These are phyloP conservation scores for Aphaenogaster rudis DNA, from an alignment of 1,140 invertebrate genomes.

Conservation along the genomic window DNA sequence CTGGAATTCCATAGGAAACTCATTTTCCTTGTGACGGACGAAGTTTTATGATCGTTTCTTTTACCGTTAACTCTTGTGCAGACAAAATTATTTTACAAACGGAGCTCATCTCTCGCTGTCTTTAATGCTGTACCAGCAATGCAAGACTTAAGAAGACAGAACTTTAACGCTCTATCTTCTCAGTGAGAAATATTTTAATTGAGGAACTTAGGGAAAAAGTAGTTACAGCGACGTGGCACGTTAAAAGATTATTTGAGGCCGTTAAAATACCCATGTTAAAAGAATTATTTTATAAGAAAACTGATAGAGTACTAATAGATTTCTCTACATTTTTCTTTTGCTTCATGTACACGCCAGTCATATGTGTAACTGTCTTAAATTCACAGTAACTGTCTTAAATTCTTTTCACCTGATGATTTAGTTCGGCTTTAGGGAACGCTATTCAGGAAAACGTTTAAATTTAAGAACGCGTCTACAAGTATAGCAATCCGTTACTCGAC, in stretches of 20 bases:
- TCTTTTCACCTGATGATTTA: background rate
- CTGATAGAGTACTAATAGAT: background rate
- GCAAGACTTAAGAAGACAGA: slow-evolving; percentile 2
- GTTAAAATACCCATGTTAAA: background rate
- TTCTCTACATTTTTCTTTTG: background rate
- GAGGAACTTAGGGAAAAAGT: background rate
- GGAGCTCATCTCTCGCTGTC: slow-evolving; percentile 3
- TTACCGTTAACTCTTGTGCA: slow-evolving; percentile 25
- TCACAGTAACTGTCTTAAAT: background rate
- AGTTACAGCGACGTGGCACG: background rate
- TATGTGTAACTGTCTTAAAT: background rate
- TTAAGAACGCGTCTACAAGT: background rate
- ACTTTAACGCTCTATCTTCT: slow-evolving; percentile 38
- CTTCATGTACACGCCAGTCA: background rate
- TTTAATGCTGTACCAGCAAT: slow-evolving; percentile 6
- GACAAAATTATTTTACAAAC: slow-evolving; percentile 41
- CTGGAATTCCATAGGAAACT: slow-evolving; percentile 38
- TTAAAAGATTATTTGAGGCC: background rate
- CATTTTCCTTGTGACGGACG: slow-evolving; percentile 32
- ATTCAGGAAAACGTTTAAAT: background rate
- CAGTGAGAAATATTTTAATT: slow-evolving; percentile 36
- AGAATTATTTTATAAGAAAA: slow-evolving; percentile 2
- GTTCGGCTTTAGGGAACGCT: background rate
- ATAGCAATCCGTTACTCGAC: slow-evolving; percentile 1
- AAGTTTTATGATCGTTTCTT: slow-evolving; percentile 45